Evolutionary conservation across 2,113 vertebrate genomes (phyloP).

Genomic region (Engraulis encrasicolus): DNA sequence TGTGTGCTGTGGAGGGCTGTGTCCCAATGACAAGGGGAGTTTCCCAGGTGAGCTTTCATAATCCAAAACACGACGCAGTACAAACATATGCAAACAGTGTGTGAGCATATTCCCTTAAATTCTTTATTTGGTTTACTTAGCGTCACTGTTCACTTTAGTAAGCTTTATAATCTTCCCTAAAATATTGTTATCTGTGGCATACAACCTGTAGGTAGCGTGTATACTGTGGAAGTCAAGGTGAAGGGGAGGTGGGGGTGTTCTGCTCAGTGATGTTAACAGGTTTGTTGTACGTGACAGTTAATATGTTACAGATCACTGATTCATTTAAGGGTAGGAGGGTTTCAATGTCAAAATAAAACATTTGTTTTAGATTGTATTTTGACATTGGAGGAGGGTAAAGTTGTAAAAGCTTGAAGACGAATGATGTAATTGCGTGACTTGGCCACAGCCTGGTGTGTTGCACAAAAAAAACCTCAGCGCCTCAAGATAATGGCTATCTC

Average conservation of each 20-base stretch:
- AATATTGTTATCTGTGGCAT: no score
- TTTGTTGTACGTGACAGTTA: not conserved
- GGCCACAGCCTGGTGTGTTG: not conserved
- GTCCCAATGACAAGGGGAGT: no score
- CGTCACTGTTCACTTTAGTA: no score
- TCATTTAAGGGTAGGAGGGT: not conserved
- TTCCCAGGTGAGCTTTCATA: no score
- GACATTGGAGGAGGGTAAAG: not conserved
- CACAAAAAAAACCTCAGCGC: not conserved
- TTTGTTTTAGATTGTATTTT: constrained; percentile 18
- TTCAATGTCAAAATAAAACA: constrained; percentile 4
- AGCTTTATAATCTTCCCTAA: no score
- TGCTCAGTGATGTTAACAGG: not conserved
- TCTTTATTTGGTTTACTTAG: not conserved
- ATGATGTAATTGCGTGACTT: not conserved
- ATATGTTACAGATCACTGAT: not conserved
- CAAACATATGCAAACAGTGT: no score
- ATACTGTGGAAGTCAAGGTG: no score
- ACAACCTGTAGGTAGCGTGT: no score
- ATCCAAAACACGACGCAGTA: no score
- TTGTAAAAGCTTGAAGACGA: not conserved
- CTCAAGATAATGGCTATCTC: not conserved
- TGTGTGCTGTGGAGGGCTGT: no score
- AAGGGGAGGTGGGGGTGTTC: no score
- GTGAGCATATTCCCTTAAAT: not conserved